A percentile compares a stretch with the other conserved stretches of the same genome.
Evolutionary conservation across 1,140 invertebrate genomes (phyloP).

Genomic region (Octopus bimaculoides): DNA sequence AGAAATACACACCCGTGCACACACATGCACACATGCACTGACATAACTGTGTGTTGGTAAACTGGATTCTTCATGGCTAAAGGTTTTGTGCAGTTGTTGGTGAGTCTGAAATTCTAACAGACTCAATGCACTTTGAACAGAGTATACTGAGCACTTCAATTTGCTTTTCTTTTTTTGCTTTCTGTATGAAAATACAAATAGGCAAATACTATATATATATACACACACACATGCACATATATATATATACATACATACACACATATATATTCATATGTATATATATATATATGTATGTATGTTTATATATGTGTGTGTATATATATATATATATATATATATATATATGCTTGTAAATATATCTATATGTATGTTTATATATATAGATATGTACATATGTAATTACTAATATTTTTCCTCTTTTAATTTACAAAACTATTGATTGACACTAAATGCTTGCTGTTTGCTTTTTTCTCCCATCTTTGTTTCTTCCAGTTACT

Average conservation of each 20-base stretch:
- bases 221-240: neutral
- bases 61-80: no score
- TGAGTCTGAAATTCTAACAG: no score
- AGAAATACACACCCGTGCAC: neutral
- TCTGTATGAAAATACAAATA: no score
- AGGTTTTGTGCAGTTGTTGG: no score
- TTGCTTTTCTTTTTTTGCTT: no score
- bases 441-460: neutral
- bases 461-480: neutral
- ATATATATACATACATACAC: neutral
- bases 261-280: neutral
- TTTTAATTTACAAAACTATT: neutral
- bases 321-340: neutral
- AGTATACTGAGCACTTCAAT: no score
- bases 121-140: no score
- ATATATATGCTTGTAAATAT: no score
- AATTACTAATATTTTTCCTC: neutral
- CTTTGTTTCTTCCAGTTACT: neutral
- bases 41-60: no score
- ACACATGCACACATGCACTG: neutral
- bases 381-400: neutral
- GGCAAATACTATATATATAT: neutral
- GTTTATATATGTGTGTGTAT: neutral
- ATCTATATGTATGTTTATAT: neutral
- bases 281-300: conserved; percentile 5